These are phyloP conservation scores for Zoanthus sociatus DNA, from an alignment of 92 coral and sea anemone species.

Conservation along the genomic window DNA sequence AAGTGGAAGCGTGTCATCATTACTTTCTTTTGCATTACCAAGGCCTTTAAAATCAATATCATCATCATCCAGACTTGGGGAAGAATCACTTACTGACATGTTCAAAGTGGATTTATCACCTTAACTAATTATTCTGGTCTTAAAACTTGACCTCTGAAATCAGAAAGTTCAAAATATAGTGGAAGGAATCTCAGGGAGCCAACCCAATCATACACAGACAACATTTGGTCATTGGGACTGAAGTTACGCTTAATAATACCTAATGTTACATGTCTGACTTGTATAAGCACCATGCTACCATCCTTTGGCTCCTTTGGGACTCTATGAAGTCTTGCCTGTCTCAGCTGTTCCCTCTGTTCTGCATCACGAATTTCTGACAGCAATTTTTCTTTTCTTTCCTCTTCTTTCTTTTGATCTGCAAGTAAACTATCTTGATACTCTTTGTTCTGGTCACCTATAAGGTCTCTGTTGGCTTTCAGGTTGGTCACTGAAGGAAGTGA, in stretches of 20 bases:
- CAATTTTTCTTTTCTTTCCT: conserved; percentile 50
- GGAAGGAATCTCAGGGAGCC: conserved; percentile 66
- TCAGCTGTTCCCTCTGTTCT: conserved; percentile 60
- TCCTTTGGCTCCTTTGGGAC: conserved; percentile 57
- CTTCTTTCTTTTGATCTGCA: conserved; percentile 54
- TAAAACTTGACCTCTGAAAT: conserved; percentile 56
- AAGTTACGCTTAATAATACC: conserved; percentile 59
- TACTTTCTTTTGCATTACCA: conserved; percentile 54
- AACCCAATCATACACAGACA: conserved; percentile 70
- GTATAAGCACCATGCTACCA: conserved; percentile 51
- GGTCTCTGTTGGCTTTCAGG: conserved; percentile 14
- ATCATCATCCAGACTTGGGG: conserved; percentile 64
- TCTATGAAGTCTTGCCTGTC: conserved; percentile 56
- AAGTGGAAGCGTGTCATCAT: conserved; percentile 48
- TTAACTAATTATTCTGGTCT: conserved; percentile 54
- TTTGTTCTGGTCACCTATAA: conserved; percentile 48
- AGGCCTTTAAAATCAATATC: conserved; percentile 59
- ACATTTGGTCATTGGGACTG: conserved; percentile 28
- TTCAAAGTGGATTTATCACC: conserved; percentile 53
- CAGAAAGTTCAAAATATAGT: conserved; percentile 54
- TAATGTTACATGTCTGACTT: conserved; percentile 22
- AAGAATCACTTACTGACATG: conserved; percentile 57
- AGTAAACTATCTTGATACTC: conserved; percentile 60
- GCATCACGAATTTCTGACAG: conserved; percentile 49
- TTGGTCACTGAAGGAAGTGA: neutral